phyloP scores from a whole-genome alignment of 2,797 vertebrate species.

The Sandelia bainsii region DNA sequence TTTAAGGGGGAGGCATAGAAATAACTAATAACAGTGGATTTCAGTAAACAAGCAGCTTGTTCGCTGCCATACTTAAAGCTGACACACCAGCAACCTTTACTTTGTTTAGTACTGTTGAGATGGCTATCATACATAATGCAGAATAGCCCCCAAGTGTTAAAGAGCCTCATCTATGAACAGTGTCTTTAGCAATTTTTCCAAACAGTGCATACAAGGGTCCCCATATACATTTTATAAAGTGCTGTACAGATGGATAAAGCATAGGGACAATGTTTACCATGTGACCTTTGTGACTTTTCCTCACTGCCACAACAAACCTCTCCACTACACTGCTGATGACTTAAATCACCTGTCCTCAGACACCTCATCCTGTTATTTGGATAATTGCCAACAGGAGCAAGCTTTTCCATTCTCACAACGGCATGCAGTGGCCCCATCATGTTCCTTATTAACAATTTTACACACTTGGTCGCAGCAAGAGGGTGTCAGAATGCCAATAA shows the following conservation, averaged over 20 bases:
- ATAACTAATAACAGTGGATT: constrained; percentile 70
- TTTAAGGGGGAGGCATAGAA: constrained; percentile 54
- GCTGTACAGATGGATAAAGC: constrained; percentile 51
- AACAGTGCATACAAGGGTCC: constrained; percentile 50
- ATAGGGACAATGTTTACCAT: constrained; percentile 62
- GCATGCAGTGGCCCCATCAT: constrained; percentile 81
- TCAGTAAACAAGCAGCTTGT: constrained; percentile 68
- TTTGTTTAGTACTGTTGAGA: constrained; percentile 50
- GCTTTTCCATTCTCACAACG: constrained; percentile 78
- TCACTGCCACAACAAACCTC: constrained; percentile 74
- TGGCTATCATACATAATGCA: constrained; percentile 60
- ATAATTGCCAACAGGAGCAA: constrained; percentile 84
- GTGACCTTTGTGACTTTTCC: constrained; percentile 67
- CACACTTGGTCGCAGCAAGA: constrained; percentile 80
- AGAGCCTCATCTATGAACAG: constrained; percentile 39
- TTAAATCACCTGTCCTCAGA: constrained; percentile 79
- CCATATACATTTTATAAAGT: constrained; percentile 52
- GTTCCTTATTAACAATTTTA: constrained; percentile 87
- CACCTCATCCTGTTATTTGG: constrained; percentile 81
- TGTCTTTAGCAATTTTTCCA: constrained; percentile 65
- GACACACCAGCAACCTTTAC: constrained; percentile 62
- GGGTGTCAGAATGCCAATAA: constrained; percentile 87
- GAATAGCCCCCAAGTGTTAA: constrained; percentile 54
- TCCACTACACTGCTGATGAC: constrained; percentile 65
- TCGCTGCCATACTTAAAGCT: constrained; percentile 59